These are phyloP conservation scores for Sparidentex hasta DNA, from an alignment of 2,797 vertebrate genomes.

Conservation along the genomic window DNA sequence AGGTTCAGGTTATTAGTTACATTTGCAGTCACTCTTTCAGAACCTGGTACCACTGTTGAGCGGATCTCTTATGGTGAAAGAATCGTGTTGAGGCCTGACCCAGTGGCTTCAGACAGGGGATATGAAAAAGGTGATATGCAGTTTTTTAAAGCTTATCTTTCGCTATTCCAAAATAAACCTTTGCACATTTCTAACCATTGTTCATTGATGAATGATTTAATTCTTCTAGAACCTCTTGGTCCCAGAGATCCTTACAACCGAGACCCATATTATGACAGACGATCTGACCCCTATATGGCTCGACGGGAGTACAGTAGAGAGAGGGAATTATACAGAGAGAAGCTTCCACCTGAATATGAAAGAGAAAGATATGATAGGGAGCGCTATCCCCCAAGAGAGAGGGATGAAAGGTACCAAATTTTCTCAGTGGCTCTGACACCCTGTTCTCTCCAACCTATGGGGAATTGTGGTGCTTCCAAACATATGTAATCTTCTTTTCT, in stretches of 20 bases:
- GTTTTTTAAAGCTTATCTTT: background rate
- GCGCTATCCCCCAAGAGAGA: conserved; percentile 89
- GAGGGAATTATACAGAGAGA: conserved; percentile 90
- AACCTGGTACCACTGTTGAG: conserved; percentile 92
- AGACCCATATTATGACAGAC: conserved; percentile 93
- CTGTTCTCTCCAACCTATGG: conserved; percentile 1
- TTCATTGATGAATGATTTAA: conserved; percentile 4
- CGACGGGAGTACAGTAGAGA: conserved; percentile 94
- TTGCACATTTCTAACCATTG: background rate
- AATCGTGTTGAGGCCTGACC: conserved; percentile 94
- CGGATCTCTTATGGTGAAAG: conserved; percentile 97
- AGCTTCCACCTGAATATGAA: conserved; percentile 90
- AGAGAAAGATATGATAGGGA: conserved; percentile 95
- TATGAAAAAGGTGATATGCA: conserved; percentile 93
- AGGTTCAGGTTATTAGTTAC: conserved; percentile 5
- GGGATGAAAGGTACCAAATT: conserved; percentile 92
- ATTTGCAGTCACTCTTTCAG: conserved; percentile 76
- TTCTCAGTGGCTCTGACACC: background rate
- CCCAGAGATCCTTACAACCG: conserved; percentile 90
- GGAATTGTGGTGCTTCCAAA: conserved; percentile 29
- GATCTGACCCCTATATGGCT: conserved; percentile 89
- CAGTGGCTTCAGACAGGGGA: conserved; percentile 87
- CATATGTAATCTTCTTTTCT: conserved; percentile 63
- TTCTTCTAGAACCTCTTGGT: conserved; percentile 80
- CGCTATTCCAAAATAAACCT: background rate